These are phyloP conservation scores for Melierax canorus DNA, from an alignment of 2,113 vertebrate species.

Conservation along the genomic window DNA sequence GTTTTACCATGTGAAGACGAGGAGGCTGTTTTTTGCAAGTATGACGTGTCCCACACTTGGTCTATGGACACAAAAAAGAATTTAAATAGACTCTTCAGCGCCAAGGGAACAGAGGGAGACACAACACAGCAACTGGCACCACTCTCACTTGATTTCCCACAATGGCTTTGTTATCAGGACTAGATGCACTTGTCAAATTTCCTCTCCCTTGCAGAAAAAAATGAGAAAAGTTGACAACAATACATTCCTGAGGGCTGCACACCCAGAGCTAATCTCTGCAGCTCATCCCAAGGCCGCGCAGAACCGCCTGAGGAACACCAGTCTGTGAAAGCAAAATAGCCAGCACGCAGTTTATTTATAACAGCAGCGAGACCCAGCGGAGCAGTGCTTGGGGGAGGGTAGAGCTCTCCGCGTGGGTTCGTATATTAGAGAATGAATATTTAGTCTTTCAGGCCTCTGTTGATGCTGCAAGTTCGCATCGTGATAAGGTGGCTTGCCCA, in stretches of 20 bases:
- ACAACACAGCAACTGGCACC: not conserved
- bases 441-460: not conserved
- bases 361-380: not conserved
- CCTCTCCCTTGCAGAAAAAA: not conserved
- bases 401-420: not conserved
- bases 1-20: not conserved
- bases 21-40: not conserved
- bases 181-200: slow-evolving; percentile 14
- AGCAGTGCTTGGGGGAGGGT: not conserved
- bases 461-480: not conserved
- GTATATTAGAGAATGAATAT: not conserved
- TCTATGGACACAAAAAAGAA: not conserved
- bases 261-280: not conserved
- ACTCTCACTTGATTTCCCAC: not conserved
- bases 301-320: not conserved
- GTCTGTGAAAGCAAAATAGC: not conserved
- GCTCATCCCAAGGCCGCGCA: slow-evolving; percentile 1
- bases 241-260: not conserved
- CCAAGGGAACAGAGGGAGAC: not conserved
- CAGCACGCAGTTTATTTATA: not conserved
- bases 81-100: not conserved
- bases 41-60: not conserved
- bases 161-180: not conserved
- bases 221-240: not conserved
- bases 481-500: not conserved